Conservation (phyloP, 2,888 invertebrate species). For the Sepioteuthis lessoniana region DNA sequence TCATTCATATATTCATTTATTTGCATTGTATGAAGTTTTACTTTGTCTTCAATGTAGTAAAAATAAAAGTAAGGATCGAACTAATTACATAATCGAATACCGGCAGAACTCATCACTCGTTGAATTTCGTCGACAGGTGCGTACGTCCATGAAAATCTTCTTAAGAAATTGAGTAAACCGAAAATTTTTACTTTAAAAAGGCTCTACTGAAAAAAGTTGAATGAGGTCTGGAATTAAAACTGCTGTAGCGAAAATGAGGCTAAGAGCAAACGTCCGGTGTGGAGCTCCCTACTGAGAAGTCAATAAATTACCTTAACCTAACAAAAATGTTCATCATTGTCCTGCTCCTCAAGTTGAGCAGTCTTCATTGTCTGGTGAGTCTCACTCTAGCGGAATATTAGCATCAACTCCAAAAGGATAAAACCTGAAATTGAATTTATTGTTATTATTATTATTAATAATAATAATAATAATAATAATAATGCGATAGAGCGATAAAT, state of each 20-base stretch:
- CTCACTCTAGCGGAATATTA: not conserved
- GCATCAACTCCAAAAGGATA: not conserved
- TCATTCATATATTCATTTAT: no score
- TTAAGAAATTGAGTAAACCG: not conserved
- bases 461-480: no score
- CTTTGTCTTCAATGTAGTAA: no score
- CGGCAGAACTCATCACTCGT: no score
- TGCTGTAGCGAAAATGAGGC: not conserved
- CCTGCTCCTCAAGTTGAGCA: not conserved
- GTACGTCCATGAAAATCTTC: not conserved
- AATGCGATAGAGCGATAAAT: no score
- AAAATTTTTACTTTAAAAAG: not conserved
- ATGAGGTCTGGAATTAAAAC: not conserved
- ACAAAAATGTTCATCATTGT: not conserved
- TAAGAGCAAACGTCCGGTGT: not conserved
- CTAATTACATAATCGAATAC: no score
- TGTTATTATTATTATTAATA: no score
- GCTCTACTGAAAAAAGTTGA: not conserved
- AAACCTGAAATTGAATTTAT: not conserved
- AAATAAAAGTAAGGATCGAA: no score
- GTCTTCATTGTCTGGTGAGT: conserved; percentile 3
- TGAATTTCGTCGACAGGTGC: not conserved
- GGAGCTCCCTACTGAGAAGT: not conserved
- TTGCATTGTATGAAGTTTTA: no score
- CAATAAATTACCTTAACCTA: not conserved